phyloP scores from a whole-genome alignment of 2,888 invertebrate genomes.

The Pherbina coryleti region DNA sequence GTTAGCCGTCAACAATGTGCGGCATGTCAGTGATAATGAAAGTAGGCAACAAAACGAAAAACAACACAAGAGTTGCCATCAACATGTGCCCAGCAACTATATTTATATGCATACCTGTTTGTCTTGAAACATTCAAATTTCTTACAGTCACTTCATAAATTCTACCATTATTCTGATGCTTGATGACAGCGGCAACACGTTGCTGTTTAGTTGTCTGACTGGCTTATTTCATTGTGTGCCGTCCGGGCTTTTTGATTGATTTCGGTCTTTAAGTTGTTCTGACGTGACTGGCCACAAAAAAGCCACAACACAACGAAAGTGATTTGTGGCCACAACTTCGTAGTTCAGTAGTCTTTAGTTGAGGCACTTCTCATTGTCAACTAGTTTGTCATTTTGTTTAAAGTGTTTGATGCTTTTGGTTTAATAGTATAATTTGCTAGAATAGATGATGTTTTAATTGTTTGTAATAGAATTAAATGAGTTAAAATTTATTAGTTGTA shows the following conservation, averaged over 20 bases:
- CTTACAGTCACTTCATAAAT: neutral
- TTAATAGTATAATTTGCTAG: no score
- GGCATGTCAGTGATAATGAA: slow-evolving; percentile 22
- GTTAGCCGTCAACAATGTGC: neutral
- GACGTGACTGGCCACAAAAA: neutral
- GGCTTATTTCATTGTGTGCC: neutral
- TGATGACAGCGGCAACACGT: neutral
- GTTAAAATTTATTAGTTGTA: no score
- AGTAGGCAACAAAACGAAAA: neutral
- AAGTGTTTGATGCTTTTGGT: no score
- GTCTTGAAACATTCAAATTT: slow-evolving; percentile 3
- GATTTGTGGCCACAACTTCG: slow-evolving; percentile 8
- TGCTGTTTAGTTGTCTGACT: neutral
- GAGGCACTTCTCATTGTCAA: neutral
- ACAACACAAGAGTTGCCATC: neutral
- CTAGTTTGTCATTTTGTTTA: no score
- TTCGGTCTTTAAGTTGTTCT: neutral
- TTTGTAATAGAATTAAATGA: no score
- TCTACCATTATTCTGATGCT: no score
- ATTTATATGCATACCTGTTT: neutral
- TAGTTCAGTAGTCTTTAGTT: no score
- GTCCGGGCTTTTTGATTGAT: neutral
- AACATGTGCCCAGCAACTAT: neutral
- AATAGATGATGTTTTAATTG: no score
- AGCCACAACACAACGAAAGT: neutral